These are phyloP conservation scores for Epinotia bilunana DNA, from an alignment of 2,888 invertebrate species.

Conservation along the genomic window DNA sequence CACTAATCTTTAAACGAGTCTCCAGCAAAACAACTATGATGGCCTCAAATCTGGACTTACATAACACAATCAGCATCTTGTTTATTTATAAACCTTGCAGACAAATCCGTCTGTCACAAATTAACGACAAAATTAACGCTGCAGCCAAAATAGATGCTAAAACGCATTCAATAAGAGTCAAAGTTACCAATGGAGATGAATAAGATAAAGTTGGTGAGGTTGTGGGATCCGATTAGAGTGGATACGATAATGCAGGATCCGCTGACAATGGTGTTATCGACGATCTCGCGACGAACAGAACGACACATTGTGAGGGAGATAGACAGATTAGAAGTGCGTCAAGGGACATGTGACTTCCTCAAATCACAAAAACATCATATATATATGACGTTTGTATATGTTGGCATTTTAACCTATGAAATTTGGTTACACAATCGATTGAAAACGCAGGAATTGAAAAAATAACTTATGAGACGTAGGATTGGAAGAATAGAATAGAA, in stretches of 20 bases:
- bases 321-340: conserved; percentile 46
- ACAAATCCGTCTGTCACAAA: conserved; percentile 80
- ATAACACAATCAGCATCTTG: conserved; percentile 79
- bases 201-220: conserved; percentile 51
- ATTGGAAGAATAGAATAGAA: too few relatives aligned
- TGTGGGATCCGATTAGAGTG: conserved; percentile 78
- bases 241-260: conserved; percentile 75
- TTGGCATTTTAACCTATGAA: neutral
- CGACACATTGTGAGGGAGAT: conserved; percentile 68
- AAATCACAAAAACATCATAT: conserved; percentile 21
- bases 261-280: conserved; percentile 75
- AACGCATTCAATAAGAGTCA: conserved; percentile 48
- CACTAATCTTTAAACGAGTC: conserved; percentile 41
- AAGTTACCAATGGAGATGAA: conserved; percentile 40
- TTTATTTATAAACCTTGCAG: conserved; percentile 78
- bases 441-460: neutral
- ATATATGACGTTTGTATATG: neutral
- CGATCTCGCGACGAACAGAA: conserved; percentile 72
- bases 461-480: neutral
- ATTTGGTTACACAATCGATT: neutral
- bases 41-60: conserved; percentile 71
- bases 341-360: conserved; percentile 38
- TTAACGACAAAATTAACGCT: conserved; percentile 53
- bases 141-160: conserved; percentile 46
- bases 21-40: conserved; percentile 55